A percentile compares a stretch with the other conserved stretches of the same genome.
Conservation (phyloP, 2,797 vertebrate species). For the Falco peregrinus region DNA sequence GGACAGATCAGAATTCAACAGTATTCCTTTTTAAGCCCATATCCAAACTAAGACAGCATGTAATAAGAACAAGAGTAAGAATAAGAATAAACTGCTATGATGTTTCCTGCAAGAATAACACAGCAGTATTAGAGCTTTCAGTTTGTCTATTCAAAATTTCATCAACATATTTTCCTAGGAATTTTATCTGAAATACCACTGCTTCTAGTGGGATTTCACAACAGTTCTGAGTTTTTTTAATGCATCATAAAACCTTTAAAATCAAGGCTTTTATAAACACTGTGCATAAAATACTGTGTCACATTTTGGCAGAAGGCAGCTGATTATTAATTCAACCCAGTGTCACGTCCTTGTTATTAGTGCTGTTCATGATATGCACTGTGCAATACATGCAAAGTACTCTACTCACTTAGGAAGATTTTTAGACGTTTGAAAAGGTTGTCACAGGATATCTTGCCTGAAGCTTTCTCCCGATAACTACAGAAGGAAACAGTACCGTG, state of each 20-base stretch:
- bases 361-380: not conserved
- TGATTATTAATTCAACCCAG: not conserved
- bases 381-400: not conserved
- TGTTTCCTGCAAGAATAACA: not conserved
- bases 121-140: not conserved
- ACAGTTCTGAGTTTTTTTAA: not conserved
- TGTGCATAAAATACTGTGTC: not conserved
- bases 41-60: not conserved
- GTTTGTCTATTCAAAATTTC: not conserved
- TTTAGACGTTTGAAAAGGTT: not conserved
- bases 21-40: not conserved
- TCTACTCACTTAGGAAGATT: not conserved
- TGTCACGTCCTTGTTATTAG: not conserved
- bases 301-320: not conserved
- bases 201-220: not conserved
- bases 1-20: not conserved
- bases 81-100: not conserved
- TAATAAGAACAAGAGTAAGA: not conserved
- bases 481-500: not conserved
- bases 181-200: not conserved
- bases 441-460: not conserved
- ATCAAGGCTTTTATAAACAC: not conserved
- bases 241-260: not conserved
- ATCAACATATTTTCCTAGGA: not conserved
- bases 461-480: not conserved